These are phyloP conservation scores for Thoracochromis brauschi DNA, from an alignment of 2,113 vertebrate species.

Conservation along the genomic window DNA sequence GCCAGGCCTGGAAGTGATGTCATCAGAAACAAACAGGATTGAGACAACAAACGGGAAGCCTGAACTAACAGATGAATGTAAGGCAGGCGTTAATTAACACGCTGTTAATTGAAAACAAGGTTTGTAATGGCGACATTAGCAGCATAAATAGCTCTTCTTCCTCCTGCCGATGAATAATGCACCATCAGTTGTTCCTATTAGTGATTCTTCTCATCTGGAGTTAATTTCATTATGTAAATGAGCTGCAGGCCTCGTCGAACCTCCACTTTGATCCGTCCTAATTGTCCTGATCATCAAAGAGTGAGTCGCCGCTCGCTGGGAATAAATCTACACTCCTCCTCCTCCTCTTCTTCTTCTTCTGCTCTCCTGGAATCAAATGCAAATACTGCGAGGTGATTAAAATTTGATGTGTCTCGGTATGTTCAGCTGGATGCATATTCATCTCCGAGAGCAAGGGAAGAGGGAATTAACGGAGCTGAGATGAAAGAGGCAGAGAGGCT, in stretches of 20 bases:
- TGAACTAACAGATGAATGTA: conserved; percentile 63
- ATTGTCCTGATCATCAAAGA: conserved; percentile 97
- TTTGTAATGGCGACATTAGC: conserved; percentile 89
- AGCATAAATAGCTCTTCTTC: conserved; percentile 86
- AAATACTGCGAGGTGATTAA: conserved; percentile 94
- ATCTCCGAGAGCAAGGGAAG: conserved; percentile 5
- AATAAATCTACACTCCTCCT: conserved; percentile 86
- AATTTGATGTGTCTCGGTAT: conserved; percentile 90
- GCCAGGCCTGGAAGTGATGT: conserved; percentile 13
- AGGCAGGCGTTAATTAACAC: conserved; percentile 86
- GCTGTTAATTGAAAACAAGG: conserved; percentile 92
- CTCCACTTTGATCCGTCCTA: conserved; percentile 95
- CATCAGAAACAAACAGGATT: conserved; percentile 6
- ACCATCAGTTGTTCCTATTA: conserved; percentile 73
- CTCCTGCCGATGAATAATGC: conserved; percentile 88
- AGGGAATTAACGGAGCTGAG: not conserved
- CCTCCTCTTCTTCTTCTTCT: conserved; percentile 53
- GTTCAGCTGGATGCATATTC: conserved; percentile 87
- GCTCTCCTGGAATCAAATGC: conserved; percentile 83
- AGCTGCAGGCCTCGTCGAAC: conserved; percentile 89
- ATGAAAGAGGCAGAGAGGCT: not conserved
- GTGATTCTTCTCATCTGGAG: conserved; percentile 64
- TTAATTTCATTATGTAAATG: conserved; percentile 98
- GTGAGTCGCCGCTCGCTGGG: conserved; percentile 71
- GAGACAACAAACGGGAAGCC: not conserved